Conservation (phyloP, 2,797 vertebrate genomes). For the Bradypus variegatus region DNA sequence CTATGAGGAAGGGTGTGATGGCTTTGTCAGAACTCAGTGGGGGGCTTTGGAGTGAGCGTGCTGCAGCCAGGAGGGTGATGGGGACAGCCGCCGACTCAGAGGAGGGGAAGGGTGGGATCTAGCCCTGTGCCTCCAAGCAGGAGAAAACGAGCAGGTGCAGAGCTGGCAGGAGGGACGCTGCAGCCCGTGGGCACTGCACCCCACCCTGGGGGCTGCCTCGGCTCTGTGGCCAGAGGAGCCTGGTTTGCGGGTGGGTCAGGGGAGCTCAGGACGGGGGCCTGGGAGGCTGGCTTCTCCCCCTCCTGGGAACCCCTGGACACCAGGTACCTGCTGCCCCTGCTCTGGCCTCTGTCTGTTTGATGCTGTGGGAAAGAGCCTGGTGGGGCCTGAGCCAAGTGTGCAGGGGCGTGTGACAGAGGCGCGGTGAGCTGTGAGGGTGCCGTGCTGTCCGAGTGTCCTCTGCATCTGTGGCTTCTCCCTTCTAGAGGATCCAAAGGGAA, state of each 20-base stretch:
- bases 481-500: conserved; percentile 96
- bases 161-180: not conserved
- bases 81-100: not conserved
- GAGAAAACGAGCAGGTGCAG: not conserved
- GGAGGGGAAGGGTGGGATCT: not conserved
- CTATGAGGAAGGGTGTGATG: not conserved
- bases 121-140: not conserved
- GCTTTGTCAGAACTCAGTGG: not conserved
- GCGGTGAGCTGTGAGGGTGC: accelerated
- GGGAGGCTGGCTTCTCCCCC: not conserved
- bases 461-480: conserved; percentile 67
- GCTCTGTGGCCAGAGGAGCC: not conserved
- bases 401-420: not conserved
- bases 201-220: too few species aligned
- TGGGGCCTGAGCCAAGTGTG: not conserved
- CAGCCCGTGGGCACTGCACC: not conserved
- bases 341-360: not conserved
- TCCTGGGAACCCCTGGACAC: too few species aligned
- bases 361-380: too few species aligned
- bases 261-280: not conserved
- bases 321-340: not conserved
- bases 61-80: too few species aligned
- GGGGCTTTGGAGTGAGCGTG: not conserved
- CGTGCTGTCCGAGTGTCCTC: not conserved
- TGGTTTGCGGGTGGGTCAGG: not conserved